Evolutionary conservation across 2,888 invertebrate genomes (phyloP), one percentile per base, ranked within the genome.

Genomic region (Polyploca ridens): DNA sequence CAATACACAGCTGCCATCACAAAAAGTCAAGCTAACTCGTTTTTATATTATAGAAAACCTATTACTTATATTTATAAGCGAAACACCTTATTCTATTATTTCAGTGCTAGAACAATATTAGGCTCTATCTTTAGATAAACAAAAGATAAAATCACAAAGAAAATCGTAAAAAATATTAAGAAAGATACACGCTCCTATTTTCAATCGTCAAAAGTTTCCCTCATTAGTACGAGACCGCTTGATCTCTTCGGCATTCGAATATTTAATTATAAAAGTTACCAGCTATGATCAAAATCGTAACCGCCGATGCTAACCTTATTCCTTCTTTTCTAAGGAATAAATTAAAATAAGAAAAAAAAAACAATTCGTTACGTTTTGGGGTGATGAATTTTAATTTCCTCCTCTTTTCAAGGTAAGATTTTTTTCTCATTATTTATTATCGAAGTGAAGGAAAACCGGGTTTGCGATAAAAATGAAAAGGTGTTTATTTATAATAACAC

Each of bases 251-350:
- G 62, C 62, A 67, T 73, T 70, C 64, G 67, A 74, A 77, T 78
- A 77, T 79, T 77, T 76, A 80, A 79, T 80, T 80, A 77, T 67
- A 63, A 63, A 70, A 76, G 69, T 77, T 75, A 54, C 46, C 14
- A 38, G 11, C 16, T 35, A 35, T 44, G 60, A 60, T 27, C 61
- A 16, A 19, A 61, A 61, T 46, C n/a, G 6, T 46, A 7, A 46
- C 46, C 10, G 44, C 13, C 61, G 14, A 7, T 6, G 14, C 44
- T 44, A 41, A 7, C 61, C 6, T 13, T 8, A 27, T 41, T 61
- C 16, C 19, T 54, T 54, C 6, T 54, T 54, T 19, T 19, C 19
- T 10, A 5, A 54, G 14, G n/a, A 54, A 54, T 54, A 54, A 54
- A 54, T 54, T 54, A 54, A n/a, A 54, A 19, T 54, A 54, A 16